Base-by-base conservation (phyloP, 2,797 vertebrate species). In the Odontamblyopus rebecca region DNA sequence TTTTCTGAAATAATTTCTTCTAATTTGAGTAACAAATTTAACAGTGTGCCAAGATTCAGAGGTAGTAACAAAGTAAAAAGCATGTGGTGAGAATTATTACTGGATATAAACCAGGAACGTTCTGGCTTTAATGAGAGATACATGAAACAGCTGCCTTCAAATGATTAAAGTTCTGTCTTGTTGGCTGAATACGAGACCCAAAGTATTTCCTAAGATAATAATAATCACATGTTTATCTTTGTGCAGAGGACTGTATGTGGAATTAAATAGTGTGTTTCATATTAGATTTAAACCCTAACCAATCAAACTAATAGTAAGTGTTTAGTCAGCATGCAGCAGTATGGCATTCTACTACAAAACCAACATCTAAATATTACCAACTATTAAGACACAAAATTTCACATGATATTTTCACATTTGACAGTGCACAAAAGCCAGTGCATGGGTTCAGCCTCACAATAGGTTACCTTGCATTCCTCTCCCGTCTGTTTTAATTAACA, bases 31-130 rank as follows among this genome's bases (percentile, higher is more conserved):
- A 27, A 63, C 3, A 70, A 26, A 48, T 5, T 57, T 32, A 41
- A 68, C 4, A 72, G 27, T 62, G 64, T 56, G 62, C 63, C 41
- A 53, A 64, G 78, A 59, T 32, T 72, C 72, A 66, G 15, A 18
- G 26, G 19, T 16, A 75, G 64, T 53, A 60, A 73, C 68, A 74
- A 60, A 84, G 54, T 62, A 62, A 61, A 13, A 67, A 54, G 59
- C 86, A 89, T 84, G 72, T 90, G 86, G 86, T 81, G 78, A 0
- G 2, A 35, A 82, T 88, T 83, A 90, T 75, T 67, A 72, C 71
- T 88, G 81, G 77, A 90, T 71, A 63, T 29, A 76, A 71, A 74
- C 79, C 78, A 72, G 79, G 73, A 86, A 82, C 85, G 71, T 77
- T 80, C 74, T 68, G 80, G 70, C 77, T 78, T 64, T 82, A 81